Conservation (phyloP, 2,888 invertebrate species). For the Timema cristinae region DNA sequence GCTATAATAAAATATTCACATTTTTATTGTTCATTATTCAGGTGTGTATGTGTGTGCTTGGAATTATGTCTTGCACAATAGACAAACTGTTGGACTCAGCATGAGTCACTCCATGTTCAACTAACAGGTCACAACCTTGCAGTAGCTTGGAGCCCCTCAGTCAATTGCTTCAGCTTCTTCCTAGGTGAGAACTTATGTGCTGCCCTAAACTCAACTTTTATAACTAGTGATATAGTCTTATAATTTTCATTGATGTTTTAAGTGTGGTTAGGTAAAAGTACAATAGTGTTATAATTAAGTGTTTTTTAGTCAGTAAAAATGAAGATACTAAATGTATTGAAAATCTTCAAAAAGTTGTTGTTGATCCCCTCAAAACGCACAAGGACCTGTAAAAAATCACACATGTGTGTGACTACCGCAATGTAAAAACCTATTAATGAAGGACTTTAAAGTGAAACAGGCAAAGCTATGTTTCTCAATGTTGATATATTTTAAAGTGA, state of each 20-base stretch:
- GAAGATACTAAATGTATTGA: slow-evolving; percentile 5
- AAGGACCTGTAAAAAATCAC: slow-evolving; percentile 12
- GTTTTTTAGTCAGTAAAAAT: background rate
- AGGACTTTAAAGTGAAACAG: slow-evolving; percentile 11
- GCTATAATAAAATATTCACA: too few species aligned
- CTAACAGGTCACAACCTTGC: background rate
- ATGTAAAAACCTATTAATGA: background rate
- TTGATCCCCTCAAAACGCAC: background rate
- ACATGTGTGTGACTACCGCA: background rate
- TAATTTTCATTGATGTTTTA: too few species aligned
- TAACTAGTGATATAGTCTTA: too few species aligned
- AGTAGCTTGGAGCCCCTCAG: background rate
- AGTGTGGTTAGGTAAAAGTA: too few species aligned
- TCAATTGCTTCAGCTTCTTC: background rate
- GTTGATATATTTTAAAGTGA: background rate
- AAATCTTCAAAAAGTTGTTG: slow-evolving; percentile 16
- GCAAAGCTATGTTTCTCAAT: background rate
- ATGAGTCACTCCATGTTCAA: background rate
- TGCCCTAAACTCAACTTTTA: too few species aligned
- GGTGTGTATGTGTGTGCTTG: background rate
- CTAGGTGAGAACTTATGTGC: too few species aligned
- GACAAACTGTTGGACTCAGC: slow-evolving; percentile 6
- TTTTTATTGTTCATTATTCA: background rate
- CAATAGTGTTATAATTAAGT: too few species aligned
- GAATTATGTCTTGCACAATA: background rate